Conservation (phyloP, 2,888 invertebrate species). For the Idaea dimidiata region DNA sequence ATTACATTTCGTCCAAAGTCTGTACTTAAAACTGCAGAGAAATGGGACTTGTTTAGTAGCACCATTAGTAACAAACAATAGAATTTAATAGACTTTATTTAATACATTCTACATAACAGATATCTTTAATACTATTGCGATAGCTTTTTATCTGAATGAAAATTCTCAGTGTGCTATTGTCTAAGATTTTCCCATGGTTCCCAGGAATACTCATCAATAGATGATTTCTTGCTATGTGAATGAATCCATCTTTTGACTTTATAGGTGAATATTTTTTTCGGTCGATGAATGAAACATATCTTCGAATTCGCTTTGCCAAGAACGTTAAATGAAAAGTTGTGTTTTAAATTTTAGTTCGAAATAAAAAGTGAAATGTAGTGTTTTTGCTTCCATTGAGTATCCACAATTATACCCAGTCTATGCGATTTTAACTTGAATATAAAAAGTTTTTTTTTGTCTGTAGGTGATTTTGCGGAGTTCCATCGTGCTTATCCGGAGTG, state of each 20-base stretch:
- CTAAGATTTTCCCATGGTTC: not conserved
- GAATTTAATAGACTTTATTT: not conserved
- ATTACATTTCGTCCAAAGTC: not conserved
- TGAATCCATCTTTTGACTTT: not conserved
- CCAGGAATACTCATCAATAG: constrained; percentile 1
- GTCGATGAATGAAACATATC: not conserved
- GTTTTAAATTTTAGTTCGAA: too few species aligned
- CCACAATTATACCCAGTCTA: not conserved
- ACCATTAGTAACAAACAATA: not conserved
- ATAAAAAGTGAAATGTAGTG: too few species aligned
- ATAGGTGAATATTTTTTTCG: not conserved
- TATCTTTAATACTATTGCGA: not conserved
- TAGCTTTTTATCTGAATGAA: not conserved
- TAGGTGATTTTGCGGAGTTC: constrained; percentile 94
- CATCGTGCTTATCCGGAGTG: constrained; percentile 93
- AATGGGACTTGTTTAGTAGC: too few species aligned
- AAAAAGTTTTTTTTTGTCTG: constrained; percentile 45
- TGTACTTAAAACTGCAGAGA: not conserved
- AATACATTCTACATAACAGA: not conserved
- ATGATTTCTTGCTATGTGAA: not conserved
- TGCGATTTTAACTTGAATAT: not conserved
- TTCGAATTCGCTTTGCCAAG: not conserved
- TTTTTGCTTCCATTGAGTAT: too few species aligned
- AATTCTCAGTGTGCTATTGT: not conserved
- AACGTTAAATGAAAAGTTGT: not conserved